Conservation (phyloP, 2,797 vertebrate species). For the Acrossocheilus fasciatus region DNA sequence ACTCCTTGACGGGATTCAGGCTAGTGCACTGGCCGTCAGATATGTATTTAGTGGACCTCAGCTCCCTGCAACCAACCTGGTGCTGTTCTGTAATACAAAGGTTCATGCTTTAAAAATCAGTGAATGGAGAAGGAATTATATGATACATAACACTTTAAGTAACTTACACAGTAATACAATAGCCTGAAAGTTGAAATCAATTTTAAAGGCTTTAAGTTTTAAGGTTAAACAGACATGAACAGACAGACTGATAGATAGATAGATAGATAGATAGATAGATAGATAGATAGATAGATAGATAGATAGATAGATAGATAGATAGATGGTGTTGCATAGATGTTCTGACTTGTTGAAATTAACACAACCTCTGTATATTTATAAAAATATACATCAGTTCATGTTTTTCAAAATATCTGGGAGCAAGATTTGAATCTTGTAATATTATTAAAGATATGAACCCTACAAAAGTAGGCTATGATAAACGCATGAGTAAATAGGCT, state of each 20-base stretch:
- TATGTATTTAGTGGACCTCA: conserved; percentile 96
- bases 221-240: neutral
- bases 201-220: neutral
- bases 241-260: neutral
- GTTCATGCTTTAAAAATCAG: conserved; percentile 11
- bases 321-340: neutral
- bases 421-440: neutral
- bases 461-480: neutral
- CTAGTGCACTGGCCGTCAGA: conserved; percentile 98
- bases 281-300: neutral
- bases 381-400: neutral
- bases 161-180: too few species aligned
- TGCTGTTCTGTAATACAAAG: conserved; percentile 78
- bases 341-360: too few species aligned
- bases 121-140: neutral
- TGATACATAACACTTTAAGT: neutral
- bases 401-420: neutral
- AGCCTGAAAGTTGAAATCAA: neutral
- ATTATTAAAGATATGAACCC: neutral
- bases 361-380: neutral
- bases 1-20: conserved; percentile 91
- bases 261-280: neutral
- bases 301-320: neutral
- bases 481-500: neutral
- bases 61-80: conserved; percentile 91